Base-by-base conservation (phyloP, 2,888 invertebrate species). In the Drosophila imparisetae region DNA sequence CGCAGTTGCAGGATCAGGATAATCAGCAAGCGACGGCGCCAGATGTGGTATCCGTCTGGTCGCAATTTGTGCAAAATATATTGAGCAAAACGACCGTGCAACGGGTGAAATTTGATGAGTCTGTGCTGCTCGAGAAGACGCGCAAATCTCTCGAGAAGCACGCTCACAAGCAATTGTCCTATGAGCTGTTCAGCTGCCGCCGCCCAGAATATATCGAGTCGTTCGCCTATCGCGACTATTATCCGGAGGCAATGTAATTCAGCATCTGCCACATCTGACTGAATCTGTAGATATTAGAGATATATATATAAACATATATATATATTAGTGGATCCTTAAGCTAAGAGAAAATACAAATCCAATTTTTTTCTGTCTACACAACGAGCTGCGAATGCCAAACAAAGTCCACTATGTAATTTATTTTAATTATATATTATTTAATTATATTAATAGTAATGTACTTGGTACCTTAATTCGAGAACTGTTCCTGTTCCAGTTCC, bases 101-200 rank as follows among this genome's bases (percentile, higher is more conserved):
- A 3, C 94, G 94, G 78, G 91, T 93, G 0, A 91, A 92, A 79
- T 96, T 96, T 89, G 96, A 97, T 91, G 95, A 96, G 6, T 96
- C 96, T 85, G 93, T 94, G 49, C 94, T 97, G 93, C 91, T 96
- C 36, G 96, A 96, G 84, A 95, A 95, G 83, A 95, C 97, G 70
- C 94, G 91, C 27, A 80, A 81, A 66, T 94, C 94, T 68, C 95
- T 95, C 78, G 94, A 95, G 63, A 94, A 94, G 90, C 95, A 95
- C 65, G 94, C 94, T 10, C 95, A 95, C 89, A 93, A 94, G 73
- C 94, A 95, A 18, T 91, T 94, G 49, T 95, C 95, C 89, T 96
- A 95, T 92, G 95, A 96, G 71, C 90, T 96, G 18, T 93, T 98
- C 65, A 95, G 96, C 54, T 98, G 98, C 84, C 95, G 95, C 59